Percentiles rank a stretch among this genome's conserved stretches.
Conservation (phyloP, 2,797 vertebrate species). For the Rhabdophis nuchalis region DNA sequence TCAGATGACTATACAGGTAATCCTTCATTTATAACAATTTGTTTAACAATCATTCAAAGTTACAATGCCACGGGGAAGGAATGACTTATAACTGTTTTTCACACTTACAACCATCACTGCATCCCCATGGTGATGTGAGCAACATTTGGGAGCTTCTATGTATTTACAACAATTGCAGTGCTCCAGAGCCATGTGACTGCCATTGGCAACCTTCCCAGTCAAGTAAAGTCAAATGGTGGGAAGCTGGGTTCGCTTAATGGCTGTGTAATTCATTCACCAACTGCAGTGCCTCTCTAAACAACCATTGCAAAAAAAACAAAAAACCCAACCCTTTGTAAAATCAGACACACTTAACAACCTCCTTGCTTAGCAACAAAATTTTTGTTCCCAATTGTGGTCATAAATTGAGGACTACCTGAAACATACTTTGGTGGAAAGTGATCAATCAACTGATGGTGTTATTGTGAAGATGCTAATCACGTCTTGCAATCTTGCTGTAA, state of each 20-base stretch:
- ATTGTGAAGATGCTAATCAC: background rate
- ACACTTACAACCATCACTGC: background rate
- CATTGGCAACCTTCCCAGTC: background rate
- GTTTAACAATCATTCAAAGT: background rate
- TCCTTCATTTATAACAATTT: background rate
- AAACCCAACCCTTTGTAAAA: background rate
- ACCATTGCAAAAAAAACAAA: background rate
- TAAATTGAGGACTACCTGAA: background rate
- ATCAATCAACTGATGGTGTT: background rate
- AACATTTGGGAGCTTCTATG: background rate
- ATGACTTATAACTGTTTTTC: background rate
- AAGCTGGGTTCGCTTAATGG: background rate
- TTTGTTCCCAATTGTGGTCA: background rate
- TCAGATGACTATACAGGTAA: background rate
- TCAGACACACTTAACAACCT: background rate
- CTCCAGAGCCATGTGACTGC: no score
- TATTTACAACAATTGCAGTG: no score
- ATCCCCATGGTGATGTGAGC: background rate
- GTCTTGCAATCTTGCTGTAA: slow-evolving; percentile 56
- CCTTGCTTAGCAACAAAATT: background rate
- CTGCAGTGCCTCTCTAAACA: background rate
- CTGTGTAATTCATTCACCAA: background rate
- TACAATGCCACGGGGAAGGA: background rate
- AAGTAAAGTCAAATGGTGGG: background rate
- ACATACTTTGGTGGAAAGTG: background rate